Evolutionary conservation across 1,140 invertebrate genomes (phyloP), one percentile per base, ranked within the genome.

Genomic region (Apocrypta bakeri): DNA sequence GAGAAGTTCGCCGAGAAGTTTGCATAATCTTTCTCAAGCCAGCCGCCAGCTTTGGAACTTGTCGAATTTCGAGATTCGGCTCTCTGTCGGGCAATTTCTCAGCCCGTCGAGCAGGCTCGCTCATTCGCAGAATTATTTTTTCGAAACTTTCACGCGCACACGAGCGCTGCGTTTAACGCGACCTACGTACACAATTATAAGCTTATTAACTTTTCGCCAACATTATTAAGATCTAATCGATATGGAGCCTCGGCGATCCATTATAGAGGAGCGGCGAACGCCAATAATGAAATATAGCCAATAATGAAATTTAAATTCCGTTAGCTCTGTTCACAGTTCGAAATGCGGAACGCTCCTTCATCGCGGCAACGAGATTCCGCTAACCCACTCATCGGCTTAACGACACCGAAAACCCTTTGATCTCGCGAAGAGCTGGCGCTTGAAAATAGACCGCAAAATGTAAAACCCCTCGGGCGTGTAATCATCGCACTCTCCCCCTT

Each of bases 11-110:
- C 33, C 33, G n/a, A 56, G 48, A 56, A 56, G 17, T 56, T 56
- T 56, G 48, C 48, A n/a, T 56, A 56, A 56, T 56, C 48, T 56
- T 56, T 56, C n/a, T 56, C n/a, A 56, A 56, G 48, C n/a, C 48
- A 56, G 3, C 48, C 48, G n/a, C 21, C 40, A 1, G 4, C 17
- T n/a, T 56, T n/a, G 17, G n/a, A 56, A 56, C 48, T 56, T 56
- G 48, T 56, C 48, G 48, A 56, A 56, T 56, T 56, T 56, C 48
- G 21, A 56, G 48, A 56, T 56, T 56, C 48, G 48, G 11, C 17
- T 56, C n/a, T 56, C 17, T n/a, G n/a, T n/a, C 48, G 7, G 17
- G 48, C n/a, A 56, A 56, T 56, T 56, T 56, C 48, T 56, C 48
- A 17, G 3, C 48, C 48, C 17, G 48, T 56, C 48, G 48, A 4